These are phyloP conservation scores for Regulus satrapa DNA, from an alignment of 2,113 vertebrate genomes.

Conservation along the genomic window DNA sequence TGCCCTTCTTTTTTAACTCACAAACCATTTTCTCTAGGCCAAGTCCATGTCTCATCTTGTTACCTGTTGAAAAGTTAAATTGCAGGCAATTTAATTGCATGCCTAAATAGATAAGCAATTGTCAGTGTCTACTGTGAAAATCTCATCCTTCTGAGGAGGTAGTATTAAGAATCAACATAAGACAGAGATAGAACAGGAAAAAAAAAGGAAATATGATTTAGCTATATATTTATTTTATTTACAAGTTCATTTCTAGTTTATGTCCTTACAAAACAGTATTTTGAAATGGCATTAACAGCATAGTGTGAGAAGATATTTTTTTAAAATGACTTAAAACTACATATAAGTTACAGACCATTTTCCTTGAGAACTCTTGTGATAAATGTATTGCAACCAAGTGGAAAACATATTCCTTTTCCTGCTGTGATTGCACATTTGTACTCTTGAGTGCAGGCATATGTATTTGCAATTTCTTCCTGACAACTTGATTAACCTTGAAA, in stretches of 20 bases:
- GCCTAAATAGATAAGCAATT: conserved; percentile 30
- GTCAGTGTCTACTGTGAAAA: neutral
- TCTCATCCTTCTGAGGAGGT: neutral
- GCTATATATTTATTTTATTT: neutral
- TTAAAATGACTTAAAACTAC: conserved; percentile 38
- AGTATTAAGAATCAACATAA: neutral
- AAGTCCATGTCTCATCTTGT: neutral
- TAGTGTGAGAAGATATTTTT: conserved; percentile 29
- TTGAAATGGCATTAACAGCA: neutral
- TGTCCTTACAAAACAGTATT: neutral
- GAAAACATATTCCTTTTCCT: conserved; percentile 66
- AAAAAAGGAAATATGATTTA: neutral
- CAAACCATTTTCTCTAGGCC: neutral
- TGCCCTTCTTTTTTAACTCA: neutral
- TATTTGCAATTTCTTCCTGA: conserved; percentile 58
- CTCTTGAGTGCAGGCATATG: conserved; percentile 36
- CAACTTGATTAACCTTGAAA: conserved; percentile 68
- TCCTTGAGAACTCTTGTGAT: conserved; percentile 46
- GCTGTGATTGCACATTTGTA: conserved; percentile 69
- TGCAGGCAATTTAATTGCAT: neutral
- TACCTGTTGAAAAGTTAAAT: conserved; percentile 31
- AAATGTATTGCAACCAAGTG: conserved; percentile 61
- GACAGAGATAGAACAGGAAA: neutral
- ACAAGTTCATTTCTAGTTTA: neutral
- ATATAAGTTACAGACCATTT: conserved; percentile 58